These are phyloP conservation scores for Theodoxus fluviatilis DNA, from an alignment of 2,888 invertebrate species.

Conservation along the genomic window DNA sequence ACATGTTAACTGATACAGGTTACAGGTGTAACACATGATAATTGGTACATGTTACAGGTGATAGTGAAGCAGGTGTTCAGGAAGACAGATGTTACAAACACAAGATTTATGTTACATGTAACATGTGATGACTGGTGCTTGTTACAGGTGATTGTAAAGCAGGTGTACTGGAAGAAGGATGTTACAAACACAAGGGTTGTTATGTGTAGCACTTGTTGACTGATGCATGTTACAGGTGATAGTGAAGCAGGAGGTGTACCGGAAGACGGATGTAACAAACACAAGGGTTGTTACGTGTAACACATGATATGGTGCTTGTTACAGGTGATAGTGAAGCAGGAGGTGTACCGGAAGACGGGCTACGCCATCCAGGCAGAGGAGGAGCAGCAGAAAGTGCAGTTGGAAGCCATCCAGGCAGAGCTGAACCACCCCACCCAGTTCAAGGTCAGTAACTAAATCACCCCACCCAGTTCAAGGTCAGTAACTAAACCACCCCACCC, in stretches of 20 bases:
- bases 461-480: background rate
- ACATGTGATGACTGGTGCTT: background rate
- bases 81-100: too few species aligned
- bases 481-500: too few species aligned
- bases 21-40: too few species aligned
- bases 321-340: conserved; percentile 86
- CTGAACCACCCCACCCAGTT: conserved; percentile 91
- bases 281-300: too few species aligned
- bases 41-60: conserved; percentile 75
- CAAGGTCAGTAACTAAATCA: conserved; percentile 73
- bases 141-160: background rate
- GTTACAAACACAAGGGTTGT: too few species aligned
- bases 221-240: conserved; percentile 78
- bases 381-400: conserved; percentile 83
- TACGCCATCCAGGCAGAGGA: conserved; percentile 88
- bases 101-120: too few species aligned
- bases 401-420: conserved; percentile 86
- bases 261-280: too few species aligned
- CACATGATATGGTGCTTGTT: conserved; percentile 27
- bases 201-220: too few species aligned
- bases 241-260: conserved; percentile 84
- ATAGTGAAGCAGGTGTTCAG: too few species aligned
- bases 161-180: too few species aligned
- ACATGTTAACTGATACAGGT: too few species aligned
- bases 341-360: conserved; percentile 86